A percentile compares a stretch with the other conserved stretches of the same genome.
These are phyloP conservation scores for Tenthredo notha DNA, from an alignment of 2,888 invertebrate genomes.

Conservation along the genomic window DNA sequence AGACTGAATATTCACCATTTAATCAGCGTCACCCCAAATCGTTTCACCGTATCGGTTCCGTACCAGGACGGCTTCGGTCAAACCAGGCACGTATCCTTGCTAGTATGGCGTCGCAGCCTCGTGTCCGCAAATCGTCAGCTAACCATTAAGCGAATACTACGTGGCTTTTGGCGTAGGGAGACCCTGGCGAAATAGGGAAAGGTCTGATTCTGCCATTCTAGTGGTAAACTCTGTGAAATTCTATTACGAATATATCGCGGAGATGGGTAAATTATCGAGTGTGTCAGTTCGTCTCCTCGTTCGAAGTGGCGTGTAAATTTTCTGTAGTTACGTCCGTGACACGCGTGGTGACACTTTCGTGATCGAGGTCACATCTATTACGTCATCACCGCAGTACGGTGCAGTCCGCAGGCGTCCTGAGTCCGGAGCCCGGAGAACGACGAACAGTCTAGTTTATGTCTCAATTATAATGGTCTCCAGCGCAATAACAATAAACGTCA, in stretches of 20 bases:
- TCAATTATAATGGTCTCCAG: constrained; percentile 70
- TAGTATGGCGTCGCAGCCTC: constrained; percentile 3
- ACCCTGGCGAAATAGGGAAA: constrained; percentile 12
- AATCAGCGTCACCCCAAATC: constrained; percentile 13
- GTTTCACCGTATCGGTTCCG: constrained; percentile 25
- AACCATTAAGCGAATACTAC: constrained; percentile 41
- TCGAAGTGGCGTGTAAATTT: constrained; percentile 37
- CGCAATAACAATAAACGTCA: constrained; percentile 72
- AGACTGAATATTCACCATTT: constrained; percentile 19
- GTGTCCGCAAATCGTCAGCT: constrained; percentile 47
- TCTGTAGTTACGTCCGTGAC: constrained; percentile 25
- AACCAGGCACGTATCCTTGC: constrained; percentile 42
- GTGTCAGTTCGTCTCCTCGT: constrained; percentile 6
- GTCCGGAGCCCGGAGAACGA: constrained; percentile 2
- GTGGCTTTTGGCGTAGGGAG: constrained; percentile 26
- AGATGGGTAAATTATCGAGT: constrained; percentile 38
- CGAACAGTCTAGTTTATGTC: constrained; percentile 67
- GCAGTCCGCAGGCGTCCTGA: constrained; percentile 17
- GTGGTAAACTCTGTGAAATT: constrained; percentile 28
- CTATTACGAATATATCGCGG: constrained; percentile 27
- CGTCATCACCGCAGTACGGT: constrained; percentile 35
- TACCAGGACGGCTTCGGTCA: constrained; percentile 36
- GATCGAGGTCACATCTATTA: constrained; percentile 44
- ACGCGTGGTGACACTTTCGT: constrained; percentile 48
- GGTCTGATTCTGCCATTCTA: constrained; percentile 34